Evolutionary conservation across 2,113 vertebrate genomes (phyloP).

Genomic region (Sardina pilchardus): DNA sequence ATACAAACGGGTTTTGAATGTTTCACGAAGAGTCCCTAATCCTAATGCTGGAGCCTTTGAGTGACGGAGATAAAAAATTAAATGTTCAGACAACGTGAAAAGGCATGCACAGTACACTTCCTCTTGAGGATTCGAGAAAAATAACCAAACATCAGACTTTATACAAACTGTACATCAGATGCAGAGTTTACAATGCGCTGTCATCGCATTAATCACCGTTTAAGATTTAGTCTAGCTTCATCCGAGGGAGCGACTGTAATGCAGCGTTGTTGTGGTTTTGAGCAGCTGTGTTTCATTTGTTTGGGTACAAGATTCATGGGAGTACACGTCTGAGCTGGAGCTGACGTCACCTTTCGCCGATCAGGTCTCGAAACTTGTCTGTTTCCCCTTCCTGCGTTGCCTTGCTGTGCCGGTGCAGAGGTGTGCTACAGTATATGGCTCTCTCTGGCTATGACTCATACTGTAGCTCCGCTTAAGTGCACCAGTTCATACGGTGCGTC

Average conservation of each 20-base stretch:
- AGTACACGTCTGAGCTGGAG: neutral
- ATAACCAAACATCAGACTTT: neutral
- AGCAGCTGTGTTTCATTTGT: neutral
- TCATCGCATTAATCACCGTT: neutral
- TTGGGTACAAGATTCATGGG: neutral
- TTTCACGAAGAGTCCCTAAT: constrained; percentile 1
- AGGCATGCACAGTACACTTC: neutral
- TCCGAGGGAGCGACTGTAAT: neutral
- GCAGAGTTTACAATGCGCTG: neutral
- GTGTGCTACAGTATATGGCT: neutral
- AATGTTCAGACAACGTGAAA: neutral
- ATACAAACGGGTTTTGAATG: neutral
- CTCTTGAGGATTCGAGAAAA: neutral
- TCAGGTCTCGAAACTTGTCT: neutral
- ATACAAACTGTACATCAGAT: neutral
- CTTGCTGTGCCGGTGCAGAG: neutral
- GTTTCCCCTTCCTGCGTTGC: neutral
- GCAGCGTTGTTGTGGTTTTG: neutral
- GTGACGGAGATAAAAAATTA: neutral
- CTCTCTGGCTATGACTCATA: neutral
- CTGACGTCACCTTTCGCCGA: neutral
- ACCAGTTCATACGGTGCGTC: neutral
- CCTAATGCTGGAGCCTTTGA: neutral
- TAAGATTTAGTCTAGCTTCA: neutral
- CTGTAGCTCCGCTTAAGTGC: too few relatives aligned